These are phyloP conservation scores for Steinernema khuongi DNA, from an alignment of 1,140 invertebrate genomes.

Conservation along the genomic window DNA sequence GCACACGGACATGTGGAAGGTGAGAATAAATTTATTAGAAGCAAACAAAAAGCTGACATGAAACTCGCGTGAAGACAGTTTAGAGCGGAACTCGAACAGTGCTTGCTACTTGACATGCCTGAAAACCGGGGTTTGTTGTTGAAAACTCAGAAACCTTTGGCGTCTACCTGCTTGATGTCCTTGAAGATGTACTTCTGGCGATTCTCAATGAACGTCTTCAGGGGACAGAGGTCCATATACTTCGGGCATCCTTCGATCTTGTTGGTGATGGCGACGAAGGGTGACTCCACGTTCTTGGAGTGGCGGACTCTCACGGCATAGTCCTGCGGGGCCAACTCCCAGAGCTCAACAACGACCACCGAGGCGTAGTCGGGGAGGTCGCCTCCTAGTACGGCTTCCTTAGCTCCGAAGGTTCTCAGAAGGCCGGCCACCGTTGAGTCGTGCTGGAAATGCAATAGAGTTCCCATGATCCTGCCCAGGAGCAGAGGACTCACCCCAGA, in stretches of 20 bases:
- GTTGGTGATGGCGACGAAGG: background rate
- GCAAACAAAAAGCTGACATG: too few relatives aligned
- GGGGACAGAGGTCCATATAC: background rate
- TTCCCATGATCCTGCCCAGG: background rate
- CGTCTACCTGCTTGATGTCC: background rate
- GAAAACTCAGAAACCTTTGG: too few relatives aligned
- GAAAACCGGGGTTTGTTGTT: too few relatives aligned
- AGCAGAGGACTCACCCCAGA: background rate
- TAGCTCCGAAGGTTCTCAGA: background rate
- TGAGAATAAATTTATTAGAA: too few relatives aligned
- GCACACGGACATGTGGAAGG: too few relatives aligned
- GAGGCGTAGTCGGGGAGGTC: background rate
- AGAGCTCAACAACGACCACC: background rate
- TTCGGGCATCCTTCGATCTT: background rate
- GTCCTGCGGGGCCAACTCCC: background rate
- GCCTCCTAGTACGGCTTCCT: background rate
- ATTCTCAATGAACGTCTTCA: background rate
- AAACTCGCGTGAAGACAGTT: too few relatives aligned
- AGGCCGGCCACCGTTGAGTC: background rate
- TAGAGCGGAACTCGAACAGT: too few relatives aligned
- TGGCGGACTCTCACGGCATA: background rate
- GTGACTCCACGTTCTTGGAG: background rate
- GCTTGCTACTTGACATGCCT: too few relatives aligned
- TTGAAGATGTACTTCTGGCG: background rate
- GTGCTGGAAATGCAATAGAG: slow-evolving; percentile 11